Base-by-base conservation (phyloP, 2,113 vertebrate species). In the Elachura formosa region DNA sequence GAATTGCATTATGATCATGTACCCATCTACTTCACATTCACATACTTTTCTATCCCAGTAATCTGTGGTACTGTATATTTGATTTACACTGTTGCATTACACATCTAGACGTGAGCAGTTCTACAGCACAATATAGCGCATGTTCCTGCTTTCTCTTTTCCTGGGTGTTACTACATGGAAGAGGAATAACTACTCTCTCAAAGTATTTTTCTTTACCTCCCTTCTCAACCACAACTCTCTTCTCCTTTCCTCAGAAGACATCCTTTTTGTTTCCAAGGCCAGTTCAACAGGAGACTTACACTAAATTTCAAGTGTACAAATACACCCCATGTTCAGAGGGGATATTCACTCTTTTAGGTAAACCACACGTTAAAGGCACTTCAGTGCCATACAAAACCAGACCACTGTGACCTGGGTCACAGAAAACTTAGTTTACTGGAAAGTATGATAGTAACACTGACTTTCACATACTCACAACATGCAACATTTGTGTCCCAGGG, bases 401-500 rank as follows among this genome's bases (percentile, higher is more conserved):
- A 61, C 31, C 56, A 6, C n/a, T 23, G 2, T 2, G 21, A 43
- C 40, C 64, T 1, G 7, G 12, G 17, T 16, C 40, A 62, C 40
- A 33, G 20, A n/a, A 59, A 71, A 62, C 20, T n/a, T 41, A 4
- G 5, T 38, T 63, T 49, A n/a, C 63, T 3, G 1, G 21, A 49
- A 85, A 54, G 38, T 62, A 23, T 0, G 0, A 46, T 43, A 41
- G 31, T 58, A 64, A 13, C 34, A 24, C 40, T 0, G 1, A 75
- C 59, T 52, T 75, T 38, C 28, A 36, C 38, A 58, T 49, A 19
- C 25, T 45, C 61, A 33, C 18, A 31, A 49, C 23, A 7, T 0
- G 0, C 62, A 23, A 29, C 19, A 1, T 54, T 38, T 16, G 12
- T 0, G 0, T 59, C 56, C 10, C 52, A 38, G 43, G 0, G 8